Percentiles rank a stretch among this genome's conserved stretches.
Evolutionary conservation across 2,797 vertebrate genomes (phyloP).

Genomic region (Phaenicophaeus curvirostris): DNA sequence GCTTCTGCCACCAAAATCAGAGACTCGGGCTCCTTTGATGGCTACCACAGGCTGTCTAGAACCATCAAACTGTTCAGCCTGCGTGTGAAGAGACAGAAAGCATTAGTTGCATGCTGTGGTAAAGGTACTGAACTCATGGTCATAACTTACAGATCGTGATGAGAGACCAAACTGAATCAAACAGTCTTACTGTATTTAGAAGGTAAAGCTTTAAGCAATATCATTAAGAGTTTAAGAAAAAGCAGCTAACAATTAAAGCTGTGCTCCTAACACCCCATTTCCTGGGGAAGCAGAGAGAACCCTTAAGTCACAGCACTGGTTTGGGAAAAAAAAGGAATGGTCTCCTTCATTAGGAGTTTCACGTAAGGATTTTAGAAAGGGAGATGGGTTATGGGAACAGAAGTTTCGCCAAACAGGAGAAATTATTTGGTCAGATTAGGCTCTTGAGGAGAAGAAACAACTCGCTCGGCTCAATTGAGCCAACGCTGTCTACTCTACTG

Average conservation of each 20-base stretch:
- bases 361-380: background rate
- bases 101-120: background rate
- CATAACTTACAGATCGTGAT: background rate
- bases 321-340: background rate
- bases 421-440: background rate
- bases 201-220: background rate
- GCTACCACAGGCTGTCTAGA: conserved; percentile 91
- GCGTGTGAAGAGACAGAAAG: conserved; percentile 23
- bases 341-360: background rate
- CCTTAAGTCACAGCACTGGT: background rate
- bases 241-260: background rate
- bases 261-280: background rate
- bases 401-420: background rate
- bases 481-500: background rate
- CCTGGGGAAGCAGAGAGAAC: background rate
- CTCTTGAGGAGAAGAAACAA: background rate
- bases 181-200: background rate
- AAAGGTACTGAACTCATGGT: background rate
- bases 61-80: conserved; percentile 96
- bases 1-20: conserved; percentile 94
- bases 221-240: background rate
- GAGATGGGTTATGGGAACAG: background rate
- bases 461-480: background rate
- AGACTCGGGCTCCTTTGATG: conserved; percentile 92
- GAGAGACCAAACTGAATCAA: background rate